Base-by-base conservation (phyloP, 2,888 invertebrate species). In the Pristionchus japonicus region DNA sequence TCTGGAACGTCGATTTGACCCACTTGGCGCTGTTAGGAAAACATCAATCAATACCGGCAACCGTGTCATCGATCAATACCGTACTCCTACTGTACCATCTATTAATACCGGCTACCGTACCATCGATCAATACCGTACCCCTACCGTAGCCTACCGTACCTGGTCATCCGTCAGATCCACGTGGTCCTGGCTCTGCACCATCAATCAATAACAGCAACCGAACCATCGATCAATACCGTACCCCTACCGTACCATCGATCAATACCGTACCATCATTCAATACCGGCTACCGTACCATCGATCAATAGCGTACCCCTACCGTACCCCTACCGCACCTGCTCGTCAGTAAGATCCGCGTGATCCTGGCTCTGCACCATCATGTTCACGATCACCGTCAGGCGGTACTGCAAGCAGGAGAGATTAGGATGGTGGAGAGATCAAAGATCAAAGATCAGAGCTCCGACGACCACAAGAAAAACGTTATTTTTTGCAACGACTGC, bases 361-460 rank as follows among this genome's bases (percentile, higher is more conserved):
- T 82, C 74, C 74, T 74, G 74, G 97, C 88, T 87, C 86, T 90
- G 90, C 37, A 91, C 88, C 61, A 92, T 52, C 88, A 90, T 88
- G 85, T 91, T 92, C 49, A 91, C 83, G 74, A 89, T 90, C 34
- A 90, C 37, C 11, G 91, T 87, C 4, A 90, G 86, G 3, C 89
- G 88, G 34, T 88, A 88, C 89, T 89, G 64, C 20, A 90, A 89
- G 20, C 23, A 74, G 13, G 3, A 64, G 23, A 3, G 27, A n/a
- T 64, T n/a, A 27, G 64, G 17, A 13, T 1, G 2, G 31, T 31
- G 23, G 74, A 61, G 61, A n/a, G n/a, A 61, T 61, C 27, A 61
- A 61, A 27, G 61, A n/a, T 61, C 27, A 27, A 61, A 23, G 20
- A 13, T n/a, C 3, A 61, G 61, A 61, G 61, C 2, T 61, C 61